phyloP scores from a whole-genome alignment of 1,140 invertebrate genomes.

The Andrena cerasifolii region DNA sequence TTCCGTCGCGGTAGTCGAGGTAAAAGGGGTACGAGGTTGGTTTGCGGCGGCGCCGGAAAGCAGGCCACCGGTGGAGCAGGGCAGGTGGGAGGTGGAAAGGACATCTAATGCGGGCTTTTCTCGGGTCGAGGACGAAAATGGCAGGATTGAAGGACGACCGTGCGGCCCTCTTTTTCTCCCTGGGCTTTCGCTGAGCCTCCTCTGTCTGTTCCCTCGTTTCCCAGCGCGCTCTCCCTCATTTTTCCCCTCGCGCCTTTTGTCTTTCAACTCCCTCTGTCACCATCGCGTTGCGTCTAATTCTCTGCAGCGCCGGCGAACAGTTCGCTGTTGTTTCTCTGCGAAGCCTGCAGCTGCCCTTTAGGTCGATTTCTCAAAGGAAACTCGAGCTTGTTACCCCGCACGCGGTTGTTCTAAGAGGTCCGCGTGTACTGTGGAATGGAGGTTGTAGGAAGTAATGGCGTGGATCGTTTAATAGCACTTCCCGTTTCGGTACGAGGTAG shows the following conservation, averaged over 20 bases:
- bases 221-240: neutral
- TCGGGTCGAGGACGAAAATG: conserved; percentile 47
- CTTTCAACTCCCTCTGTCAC: too few species aligned
- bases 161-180: neutral
- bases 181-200: neutral
- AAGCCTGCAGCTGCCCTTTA: neutral
- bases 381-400: conserved; percentile 2
- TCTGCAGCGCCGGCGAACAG: neutral
- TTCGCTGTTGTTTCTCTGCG: neutral
- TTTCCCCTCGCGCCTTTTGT: too few species aligned
- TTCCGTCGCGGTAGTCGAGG: neutral
- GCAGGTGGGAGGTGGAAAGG: neutral
- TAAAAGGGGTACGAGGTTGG: conserved; percentile 32
- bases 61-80: conserved; percentile 20
- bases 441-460: too few species aligned
- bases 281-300: neutral
- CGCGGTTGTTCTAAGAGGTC: too few species aligned
- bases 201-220: neutral
- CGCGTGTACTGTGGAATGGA: too few species aligned
- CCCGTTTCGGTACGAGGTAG: too few species aligned
- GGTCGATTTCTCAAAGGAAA: neutral
- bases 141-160: conserved; percentile 29
- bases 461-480: too few species aligned
- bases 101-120: conserved; percentile 44
- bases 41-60: conserved; percentile 31